Base-by-base conservation (phyloP, 2,113 vertebrate species). In the Polypterus bichir region DNA sequence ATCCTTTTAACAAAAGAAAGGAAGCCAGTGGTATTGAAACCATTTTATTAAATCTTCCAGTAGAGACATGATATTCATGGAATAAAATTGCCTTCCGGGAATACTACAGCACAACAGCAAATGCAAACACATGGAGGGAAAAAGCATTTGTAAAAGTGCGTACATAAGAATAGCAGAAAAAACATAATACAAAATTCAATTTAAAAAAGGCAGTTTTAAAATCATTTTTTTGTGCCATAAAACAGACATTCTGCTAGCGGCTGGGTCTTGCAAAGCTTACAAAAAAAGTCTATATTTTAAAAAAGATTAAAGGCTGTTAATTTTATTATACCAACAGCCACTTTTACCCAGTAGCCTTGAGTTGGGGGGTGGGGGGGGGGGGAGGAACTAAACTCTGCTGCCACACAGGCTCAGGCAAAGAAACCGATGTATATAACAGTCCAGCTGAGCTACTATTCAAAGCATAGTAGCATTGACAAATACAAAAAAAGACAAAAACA, bases 1-100 rank as follows among this genome's bases (percentile, higher is more conserved):
- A 27, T 27, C 27, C 27, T 27, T 27, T 27, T 27, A 71, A 75
- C 48, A 63, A 80, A 86, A 68, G 79, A 83, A 84, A 79, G 71
- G 79, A 79, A 81, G 76, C 10, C 70, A 68, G 65, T 85, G 83
- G 77, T 92, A 90, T 81, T 85, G 86, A 85, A 87, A 89, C 79
- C 86, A 79, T 85, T 95, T 94, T 94, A 97, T 94, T 89, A 88
- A 90, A 90, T 89, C 79, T 92, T 93, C 87, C 89, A 94, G 88
- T 89, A 92, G 89, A 93, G 86, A 87, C 85, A 82, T 86, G 77
- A 86, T 88, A 91, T 85, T 88, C 88, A 89, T 87, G 85, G 89
- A 92, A 92, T 93, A 95, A 93, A 93, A 89, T 86, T 90, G 88
- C 76, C 79, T 92, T 86, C 78, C 77, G 76, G 81, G 78, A 84